Evolutionary conservation across 2,113 vertebrate species (phyloP).

Genomic region (Lepus europaeus): DNA sequence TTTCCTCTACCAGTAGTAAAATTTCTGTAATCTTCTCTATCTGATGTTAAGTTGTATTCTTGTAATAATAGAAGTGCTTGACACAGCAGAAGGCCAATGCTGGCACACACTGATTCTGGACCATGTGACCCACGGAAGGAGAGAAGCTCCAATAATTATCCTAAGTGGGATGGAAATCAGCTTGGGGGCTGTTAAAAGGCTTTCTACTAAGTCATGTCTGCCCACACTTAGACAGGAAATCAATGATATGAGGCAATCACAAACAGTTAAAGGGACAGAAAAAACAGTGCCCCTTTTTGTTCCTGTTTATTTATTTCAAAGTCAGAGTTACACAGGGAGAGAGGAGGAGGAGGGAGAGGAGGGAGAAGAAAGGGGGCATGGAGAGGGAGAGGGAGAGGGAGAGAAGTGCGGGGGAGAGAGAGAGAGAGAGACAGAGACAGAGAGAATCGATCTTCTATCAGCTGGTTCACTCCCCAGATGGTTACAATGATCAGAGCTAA

Average conservation of each 20-base stretch:
- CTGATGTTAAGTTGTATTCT: constrained; percentile 17
- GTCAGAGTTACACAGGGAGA: too few relatives aligned
- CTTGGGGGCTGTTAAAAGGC: not conserved
- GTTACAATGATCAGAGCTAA: too few relatives aligned
- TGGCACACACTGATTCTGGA: not conserved
- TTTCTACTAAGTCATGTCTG: not conserved
- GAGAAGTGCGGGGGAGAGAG: too few relatives aligned
- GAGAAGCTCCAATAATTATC: not conserved
- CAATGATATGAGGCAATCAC: not conserved
- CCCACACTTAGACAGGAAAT: not conserved
- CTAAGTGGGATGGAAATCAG: not conserved
- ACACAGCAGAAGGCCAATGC: not conserved
- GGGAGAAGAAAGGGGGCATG: too few relatives aligned
- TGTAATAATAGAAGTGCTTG: not conserved
- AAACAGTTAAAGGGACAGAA: not conserved
- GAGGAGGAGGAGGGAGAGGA: too few relatives aligned
- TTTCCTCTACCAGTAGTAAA: not conserved
- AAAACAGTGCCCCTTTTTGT: not conserved
- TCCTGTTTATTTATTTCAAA: too few relatives aligned
- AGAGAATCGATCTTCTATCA: too few relatives aligned
- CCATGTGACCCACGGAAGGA: not conserved
- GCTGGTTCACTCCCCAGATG: too few relatives aligned
- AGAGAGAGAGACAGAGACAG: too few relatives aligned
- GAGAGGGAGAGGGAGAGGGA: too few relatives aligned
- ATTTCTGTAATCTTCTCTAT: not conserved